Conservation (phyloP, 2,888 invertebrate genomes). For the Piscicola geometra region DNA sequence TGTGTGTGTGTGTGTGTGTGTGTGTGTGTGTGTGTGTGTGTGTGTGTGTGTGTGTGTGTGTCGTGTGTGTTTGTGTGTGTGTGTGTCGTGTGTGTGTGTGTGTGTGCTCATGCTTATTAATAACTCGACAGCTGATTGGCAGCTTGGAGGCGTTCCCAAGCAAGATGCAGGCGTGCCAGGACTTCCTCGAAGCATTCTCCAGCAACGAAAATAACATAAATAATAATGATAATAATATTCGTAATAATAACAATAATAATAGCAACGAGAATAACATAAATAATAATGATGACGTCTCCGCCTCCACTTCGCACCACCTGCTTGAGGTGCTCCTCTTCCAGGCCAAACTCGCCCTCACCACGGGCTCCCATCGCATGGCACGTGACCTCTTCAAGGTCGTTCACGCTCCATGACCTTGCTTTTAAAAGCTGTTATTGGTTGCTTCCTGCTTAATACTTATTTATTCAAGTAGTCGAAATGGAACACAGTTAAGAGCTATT, state of each 20-base stretch:
- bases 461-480: too few relatives aligned
- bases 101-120: neutral
- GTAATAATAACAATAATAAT: neutral
- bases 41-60: too few relatives aligned
- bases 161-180: constrained; percentile 17
- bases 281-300: neutral
- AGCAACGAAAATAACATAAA: neutral
- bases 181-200: neutral
- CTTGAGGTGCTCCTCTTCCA: constrained; percentile 16
- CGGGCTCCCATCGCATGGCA: neutral
- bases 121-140: constrained; percentile 2
- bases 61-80: too few relatives aligned
- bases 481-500: too few relatives aligned
- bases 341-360: constrained; percentile 1
- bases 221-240: neutral
- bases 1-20: too few relatives aligned
- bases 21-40: too few relatives aligned
- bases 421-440: too few relatives aligned
- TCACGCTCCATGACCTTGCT: too few relatives aligned
- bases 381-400: constrained; percentile 16
- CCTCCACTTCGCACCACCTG: neutral
- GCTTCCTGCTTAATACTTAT: too few relatives aligned
- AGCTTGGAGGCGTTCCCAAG: neutral
- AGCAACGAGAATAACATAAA: neutral
- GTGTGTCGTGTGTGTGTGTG: too few relatives aligned